Base-by-base conservation (phyloP, 2,113 vertebrate genomes). In the Delphinus delphis region DNA sequence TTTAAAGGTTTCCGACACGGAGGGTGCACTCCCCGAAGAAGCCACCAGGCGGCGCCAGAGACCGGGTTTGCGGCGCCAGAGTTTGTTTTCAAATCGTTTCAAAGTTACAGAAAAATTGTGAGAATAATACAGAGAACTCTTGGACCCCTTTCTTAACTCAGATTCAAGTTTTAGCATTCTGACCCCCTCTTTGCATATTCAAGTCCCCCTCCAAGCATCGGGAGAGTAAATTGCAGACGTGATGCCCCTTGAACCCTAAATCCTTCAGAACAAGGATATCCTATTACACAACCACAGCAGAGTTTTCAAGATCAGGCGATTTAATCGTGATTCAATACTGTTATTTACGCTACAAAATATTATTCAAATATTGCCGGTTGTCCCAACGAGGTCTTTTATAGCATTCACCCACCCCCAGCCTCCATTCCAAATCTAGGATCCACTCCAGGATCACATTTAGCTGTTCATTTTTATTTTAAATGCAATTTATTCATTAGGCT, bases 11-110 rank as follows among this genome's bases (percentile, higher is more conserved):
- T 23, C 17, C 4, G 68, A 41, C 50, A 13, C 1, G 31, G 17
- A 93, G 28, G 86, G 3, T n/a, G 94, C 33, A 21, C 13, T 58
- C 26, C 38, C 41, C 1, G 0, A 3, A 3, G 3, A 0, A 10
- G 38, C 97, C 97, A 77, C 89, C 8, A 86, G 95, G 93, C 0
- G 97, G 68, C 7, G 67, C 74, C 95, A 95, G 92, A 98, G 95
- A 97, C 98, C 95, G 62, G 41, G 33, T 2, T 83, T 87, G n/a
- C 23, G 3, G 36, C 12, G 12, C 13, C 50, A n/a, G n/a, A 28
- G n/a, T 60, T n/a, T 28, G 7, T 47, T 76, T 26, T 15, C 14
- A 67, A 74, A 4, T 88, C 21, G 12, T 63, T 90, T 73, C 26
- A 23, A 53, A 60, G 23, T 62, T 68, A 23, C 12, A 5, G 83